These are phyloP conservation scores for Lates calcarifer DNA, from an alignment of 2,113 vertebrate species.

Conservation along the genomic window DNA sequence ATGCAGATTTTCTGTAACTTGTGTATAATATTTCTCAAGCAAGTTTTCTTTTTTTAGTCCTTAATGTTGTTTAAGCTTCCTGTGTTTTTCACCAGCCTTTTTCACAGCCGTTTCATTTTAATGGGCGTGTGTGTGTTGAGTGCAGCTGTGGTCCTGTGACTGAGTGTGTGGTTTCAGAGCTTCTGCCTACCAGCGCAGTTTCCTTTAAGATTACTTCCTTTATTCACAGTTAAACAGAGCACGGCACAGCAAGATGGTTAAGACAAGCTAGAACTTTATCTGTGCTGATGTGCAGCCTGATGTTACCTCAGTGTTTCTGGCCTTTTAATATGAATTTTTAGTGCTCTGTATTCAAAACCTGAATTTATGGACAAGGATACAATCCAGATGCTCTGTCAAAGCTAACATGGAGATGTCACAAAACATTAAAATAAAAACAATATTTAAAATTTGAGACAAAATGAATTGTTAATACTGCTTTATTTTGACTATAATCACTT, in stretches of 20 bases:
- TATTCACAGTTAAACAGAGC: neutral
- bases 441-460: neutral
- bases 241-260: neutral
- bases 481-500: neutral
- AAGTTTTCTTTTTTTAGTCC: neutral
- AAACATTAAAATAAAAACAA: neutral
- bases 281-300: neutral
- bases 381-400: neutral
- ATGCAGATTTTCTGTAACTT: neutral
- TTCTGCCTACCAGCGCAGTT: conserved; percentile 20
- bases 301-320: neutral
- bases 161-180: conserved; percentile 36
- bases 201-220: conserved; percentile 57
- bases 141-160: conserved; percentile 8
- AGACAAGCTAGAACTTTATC: neutral
- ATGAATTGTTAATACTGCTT: neutral
- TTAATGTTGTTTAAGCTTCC: conserved; percentile 29
- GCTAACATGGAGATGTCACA: neutral
- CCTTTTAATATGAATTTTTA: neutral
- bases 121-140: neutral
- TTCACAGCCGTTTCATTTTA: conserved; percentile 14
- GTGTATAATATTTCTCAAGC: neutral
- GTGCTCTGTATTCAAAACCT: neutral
- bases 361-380: neutral
- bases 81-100: conserved; percentile 11